Conservation (phyloP, 2,113 vertebrate species). For the Tupaia chinensis region DNA sequence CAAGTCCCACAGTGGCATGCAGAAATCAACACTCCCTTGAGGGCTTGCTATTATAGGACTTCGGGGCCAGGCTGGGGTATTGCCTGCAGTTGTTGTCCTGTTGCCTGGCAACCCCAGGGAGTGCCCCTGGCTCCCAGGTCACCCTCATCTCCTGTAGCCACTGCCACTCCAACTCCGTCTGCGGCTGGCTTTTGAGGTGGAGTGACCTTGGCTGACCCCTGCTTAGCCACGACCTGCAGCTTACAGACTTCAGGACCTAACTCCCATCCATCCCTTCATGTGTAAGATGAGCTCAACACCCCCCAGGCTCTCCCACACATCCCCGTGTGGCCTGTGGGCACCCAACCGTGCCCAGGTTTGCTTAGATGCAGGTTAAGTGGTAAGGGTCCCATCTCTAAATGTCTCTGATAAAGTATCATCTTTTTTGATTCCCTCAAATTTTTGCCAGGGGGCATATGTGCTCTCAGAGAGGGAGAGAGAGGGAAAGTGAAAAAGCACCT, state of each 20-base stretch:
- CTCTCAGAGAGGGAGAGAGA: no score
- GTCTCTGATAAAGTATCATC: not conserved
- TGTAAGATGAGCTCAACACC: not conserved
- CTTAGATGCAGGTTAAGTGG: not conserved
- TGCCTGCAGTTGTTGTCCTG: not conserved
- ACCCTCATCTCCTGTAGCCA: not conserved
- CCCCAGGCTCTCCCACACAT: accelerated
- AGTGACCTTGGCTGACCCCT: not conserved
- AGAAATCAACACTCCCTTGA: not conserved
- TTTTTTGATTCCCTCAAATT: no score
- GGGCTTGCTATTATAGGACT: not conserved
- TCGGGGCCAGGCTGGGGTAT: not conserved
- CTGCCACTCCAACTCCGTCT: not conserved
- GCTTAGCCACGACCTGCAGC: not conserved
- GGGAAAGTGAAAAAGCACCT: no score
- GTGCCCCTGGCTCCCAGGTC: not conserved
- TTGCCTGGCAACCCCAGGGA: constrained; percentile 1
- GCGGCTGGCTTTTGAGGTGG: not conserved
- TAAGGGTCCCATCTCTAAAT: not conserved
- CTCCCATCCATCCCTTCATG: not conserved
- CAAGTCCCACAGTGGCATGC: not conserved
- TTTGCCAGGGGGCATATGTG: no score
- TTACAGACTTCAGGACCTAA: not conserved
- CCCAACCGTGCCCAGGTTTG: not conserved
- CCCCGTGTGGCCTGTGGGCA: accelerated